Percentiles rank a stretch among this genome's conserved stretches.
Evolutionary conservation across 2,797 vertebrate species (phyloP).

Genomic region (Sebastes kiyomatsui): DNA sequence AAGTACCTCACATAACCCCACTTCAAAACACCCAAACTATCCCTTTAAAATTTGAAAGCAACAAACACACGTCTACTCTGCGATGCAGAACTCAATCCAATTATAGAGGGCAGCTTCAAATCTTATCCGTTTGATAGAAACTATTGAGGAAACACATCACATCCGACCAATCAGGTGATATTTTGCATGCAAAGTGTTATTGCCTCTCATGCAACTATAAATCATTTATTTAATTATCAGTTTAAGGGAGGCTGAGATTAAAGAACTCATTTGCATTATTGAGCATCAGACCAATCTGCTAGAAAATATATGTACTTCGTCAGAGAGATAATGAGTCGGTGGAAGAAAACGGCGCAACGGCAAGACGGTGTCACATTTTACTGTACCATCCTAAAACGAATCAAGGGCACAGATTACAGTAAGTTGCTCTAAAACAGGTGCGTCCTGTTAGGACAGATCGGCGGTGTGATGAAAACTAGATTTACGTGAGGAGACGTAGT

Average conservation of each 20-base stretch:
- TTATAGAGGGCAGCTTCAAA: constrained; percentile 15
- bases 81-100: constrained; percentile 2
- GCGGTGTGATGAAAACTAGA: constrained; percentile 39
- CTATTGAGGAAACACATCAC: constrained; percentile 36
- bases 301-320: constrained; percentile 59
- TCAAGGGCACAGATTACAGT: constrained; percentile 31
- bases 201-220: constrained; percentile 44
- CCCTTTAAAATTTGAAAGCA: background rate
- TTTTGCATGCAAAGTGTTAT: constrained; percentile 54
- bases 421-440: constrained; percentile 37
- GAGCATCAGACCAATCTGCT: constrained; percentile 55
- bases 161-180: constrained; percentile 44
- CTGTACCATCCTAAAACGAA: constrained; percentile 49
- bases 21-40: too few species aligned
- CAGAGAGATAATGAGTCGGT: constrained; percentile 59
- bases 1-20: too few species aligned
- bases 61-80: background rate
- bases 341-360: constrained; percentile 42
- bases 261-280: constrained; percentile 72
- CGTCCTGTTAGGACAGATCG: constrained; percentile 31
- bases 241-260: constrained; percentile 59
- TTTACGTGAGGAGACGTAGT: constrained; percentile 54
- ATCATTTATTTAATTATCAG: constrained; percentile 66
- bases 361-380: constrained; percentile 55
- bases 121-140: constrained; percentile 29